Conservation (phyloP, 1,140 invertebrate genomes). For the Callitettix versicolor region DNA sequence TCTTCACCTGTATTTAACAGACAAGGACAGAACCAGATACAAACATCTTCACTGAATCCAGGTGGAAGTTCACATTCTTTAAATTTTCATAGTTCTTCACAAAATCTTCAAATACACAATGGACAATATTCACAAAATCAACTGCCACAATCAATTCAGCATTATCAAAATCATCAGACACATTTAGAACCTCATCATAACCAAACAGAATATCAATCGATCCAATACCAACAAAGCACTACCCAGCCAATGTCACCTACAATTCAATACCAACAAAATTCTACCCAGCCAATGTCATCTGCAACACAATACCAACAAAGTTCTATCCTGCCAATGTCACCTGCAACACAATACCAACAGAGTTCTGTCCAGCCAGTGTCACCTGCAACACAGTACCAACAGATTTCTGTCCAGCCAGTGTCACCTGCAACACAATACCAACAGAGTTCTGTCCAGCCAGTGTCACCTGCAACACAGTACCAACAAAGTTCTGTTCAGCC, state of each 20-base stretch:
- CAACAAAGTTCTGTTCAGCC: constrained; percentile 4
- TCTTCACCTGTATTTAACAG: not conserved
- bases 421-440: constrained; percentile 1
- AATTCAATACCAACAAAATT: not conserved
- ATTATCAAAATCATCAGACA: not conserved
- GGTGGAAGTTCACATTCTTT: not conserved
- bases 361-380: not conserved
- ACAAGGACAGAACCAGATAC: not conserved
- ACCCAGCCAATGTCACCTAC: not conserved
- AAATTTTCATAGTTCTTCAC: too few relatives aligned
- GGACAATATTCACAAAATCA: not conserved
- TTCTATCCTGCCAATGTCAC: not conserved
- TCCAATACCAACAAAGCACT: not conserved
- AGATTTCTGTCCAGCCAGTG: not conserved
- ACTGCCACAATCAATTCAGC: not conserved
- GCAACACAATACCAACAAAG: not conserved
- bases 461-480: not conserved
- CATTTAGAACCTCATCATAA: not conserved
- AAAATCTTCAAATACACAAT: too few relatives aligned
- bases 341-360: not conserved
- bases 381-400: not conserved
- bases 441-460: not conserved
- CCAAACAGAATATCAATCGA: not conserved
- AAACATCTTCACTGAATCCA: not conserved
- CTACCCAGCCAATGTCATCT: not conserved